phyloP scores from a whole-genome alignment of 2,888 invertebrate species.

The Monochamus alternatus region DNA sequence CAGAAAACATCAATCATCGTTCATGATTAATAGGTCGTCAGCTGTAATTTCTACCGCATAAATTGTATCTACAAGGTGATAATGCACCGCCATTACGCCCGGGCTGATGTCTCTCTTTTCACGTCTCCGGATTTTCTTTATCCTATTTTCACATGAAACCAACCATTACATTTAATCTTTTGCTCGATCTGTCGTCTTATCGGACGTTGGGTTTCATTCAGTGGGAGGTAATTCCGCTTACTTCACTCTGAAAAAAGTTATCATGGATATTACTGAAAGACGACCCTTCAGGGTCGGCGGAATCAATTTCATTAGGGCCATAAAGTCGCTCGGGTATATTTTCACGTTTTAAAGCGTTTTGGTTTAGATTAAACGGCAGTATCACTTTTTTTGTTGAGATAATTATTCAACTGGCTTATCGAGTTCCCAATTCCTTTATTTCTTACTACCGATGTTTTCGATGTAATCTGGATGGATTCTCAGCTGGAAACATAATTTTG shows the following conservation, averaged over 20 bases:
- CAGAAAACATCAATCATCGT: conserved; percentile 5
- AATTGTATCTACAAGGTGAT: background rate
- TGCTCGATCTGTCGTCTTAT: conserved; percentile 17
- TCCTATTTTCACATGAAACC: conserved; percentile 20
- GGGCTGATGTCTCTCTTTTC: conserved; percentile 4
- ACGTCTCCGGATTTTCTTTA: conserved; percentile 6
- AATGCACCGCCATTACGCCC: background rate
- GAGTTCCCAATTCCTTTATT: background rate
- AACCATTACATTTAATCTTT: conserved; percentile 22
- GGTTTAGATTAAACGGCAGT: background rate
- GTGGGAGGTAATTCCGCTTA: conserved; percentile 10
- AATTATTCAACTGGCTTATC: background rate
- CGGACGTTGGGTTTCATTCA: background rate
- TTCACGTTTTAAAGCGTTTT: background rate
- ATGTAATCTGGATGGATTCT: no score
- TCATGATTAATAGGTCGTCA: conserved; percentile 4
- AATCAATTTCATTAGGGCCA: conserved; percentile 12
- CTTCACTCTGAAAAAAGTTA: conserved; percentile 5
- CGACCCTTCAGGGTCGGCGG: background rate
- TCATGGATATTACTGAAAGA: conserved; percentile 9
- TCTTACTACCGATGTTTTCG: background rate
- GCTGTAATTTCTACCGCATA: background rate
- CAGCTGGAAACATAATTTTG: no score
- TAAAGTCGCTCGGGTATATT: conserved; percentile 11
- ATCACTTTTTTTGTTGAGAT: background rate